Percentiles rank a stretch among this genome's conserved stretches.
These are phyloP conservation scores for Aphrophora alni DNA, from an alignment of 2,888 invertebrate genomes.

Conservation along the genomic window DNA sequence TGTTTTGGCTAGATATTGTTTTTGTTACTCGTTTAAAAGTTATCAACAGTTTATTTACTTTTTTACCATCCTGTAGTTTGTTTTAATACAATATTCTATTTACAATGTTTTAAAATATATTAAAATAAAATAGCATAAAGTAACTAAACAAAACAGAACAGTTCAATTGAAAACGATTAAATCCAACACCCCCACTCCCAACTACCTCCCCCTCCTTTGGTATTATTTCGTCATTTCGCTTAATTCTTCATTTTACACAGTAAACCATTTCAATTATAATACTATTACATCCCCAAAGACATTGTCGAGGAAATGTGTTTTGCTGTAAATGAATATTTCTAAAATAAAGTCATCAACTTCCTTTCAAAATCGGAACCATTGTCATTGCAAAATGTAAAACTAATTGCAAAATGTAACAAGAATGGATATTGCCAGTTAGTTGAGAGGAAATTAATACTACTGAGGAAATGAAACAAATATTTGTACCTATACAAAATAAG, in stretches of 20 bases:
- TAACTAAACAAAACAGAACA: too few species aligned
- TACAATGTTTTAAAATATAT: too few species aligned
- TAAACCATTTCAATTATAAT: background rate
- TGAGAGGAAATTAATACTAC: background rate
- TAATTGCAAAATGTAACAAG: background rate
- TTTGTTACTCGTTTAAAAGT: too few species aligned
- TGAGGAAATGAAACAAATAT: background rate
- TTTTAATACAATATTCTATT: too few species aligned
- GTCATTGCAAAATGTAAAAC: background rate
- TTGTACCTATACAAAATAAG: background rate
- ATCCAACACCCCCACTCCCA: background rate
- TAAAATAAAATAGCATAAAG: too few species aligned
- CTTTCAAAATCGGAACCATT: background rate
- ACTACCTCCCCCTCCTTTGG: background rate
- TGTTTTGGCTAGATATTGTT: too few species aligned
- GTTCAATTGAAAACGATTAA: background rate
- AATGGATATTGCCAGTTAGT: background rate
- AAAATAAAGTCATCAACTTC: background rate
- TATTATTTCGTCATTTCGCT: background rate
- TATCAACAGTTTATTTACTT: too few species aligned
- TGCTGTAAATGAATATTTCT: background rate
- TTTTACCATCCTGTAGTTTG: too few species aligned
- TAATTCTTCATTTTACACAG: background rate
- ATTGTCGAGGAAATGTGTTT: background rate
- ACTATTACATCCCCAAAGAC: background rate